Evolutionary conservation across 2,888 invertebrate species (phyloP), one percentile per base, ranked within the genome.

Genomic region (Monoplex corrugatus): DNA sequence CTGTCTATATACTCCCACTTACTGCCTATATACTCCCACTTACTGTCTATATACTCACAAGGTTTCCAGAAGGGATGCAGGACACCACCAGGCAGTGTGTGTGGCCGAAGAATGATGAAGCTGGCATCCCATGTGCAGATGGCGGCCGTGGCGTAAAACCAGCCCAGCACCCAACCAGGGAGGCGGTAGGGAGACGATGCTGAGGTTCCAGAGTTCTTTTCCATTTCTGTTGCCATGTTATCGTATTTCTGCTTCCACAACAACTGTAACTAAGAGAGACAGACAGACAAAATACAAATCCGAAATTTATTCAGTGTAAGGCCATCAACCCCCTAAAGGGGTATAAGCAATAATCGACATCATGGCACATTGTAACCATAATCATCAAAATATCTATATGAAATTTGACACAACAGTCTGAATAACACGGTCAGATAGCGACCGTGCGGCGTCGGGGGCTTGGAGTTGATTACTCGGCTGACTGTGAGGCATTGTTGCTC

Each of bases 61-160:
- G 92, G 91, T 43, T 91, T 92, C 93, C 94, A 95, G 75, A 92
- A 89, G 13, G 86, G 84, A 63, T 88, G 86, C 32, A 93, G 90
- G 0, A 87, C 88, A 0, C 94, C 94, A 0, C 93, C 94, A 0
- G 94, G 94, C 6, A 95, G 89, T 0, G 94, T 91, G 84, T 93
- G 92, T 0, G 95, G 95, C 43, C 95, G 88, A 32, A 93, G 92
- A 43, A 94, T 90, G 78, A 94, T 93, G 87, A 95, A 95, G 35
- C 92, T 92, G 19, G 94, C 94, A 87, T 95, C 95, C 91, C 93
- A 94, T 0, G 92, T 94, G 80, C 94, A 94, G 68, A 94, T 91
- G 10, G 92, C 68, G 0, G 93, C 92, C 8, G 94, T 94, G 38
- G 89, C 83, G 86, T 92, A 92, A 86, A 94, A 93, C 95, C 95